A percentile compares a stretch with the other conserved stretches of the same genome.
Conservation (phyloP, 2,888 invertebrate species). For the Pantelozetes paolii region DNA sequence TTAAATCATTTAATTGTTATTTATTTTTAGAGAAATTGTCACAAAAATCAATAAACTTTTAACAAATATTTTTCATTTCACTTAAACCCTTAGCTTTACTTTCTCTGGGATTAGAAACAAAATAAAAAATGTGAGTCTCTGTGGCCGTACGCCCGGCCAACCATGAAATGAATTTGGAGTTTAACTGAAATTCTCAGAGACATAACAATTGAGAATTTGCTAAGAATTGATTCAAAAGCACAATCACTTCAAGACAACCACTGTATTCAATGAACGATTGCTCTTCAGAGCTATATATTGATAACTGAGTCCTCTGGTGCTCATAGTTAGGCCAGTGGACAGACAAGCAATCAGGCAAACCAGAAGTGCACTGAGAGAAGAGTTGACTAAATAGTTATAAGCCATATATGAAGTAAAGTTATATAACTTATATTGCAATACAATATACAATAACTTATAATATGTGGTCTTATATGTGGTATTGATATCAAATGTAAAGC, state of each 20-base stretch:
- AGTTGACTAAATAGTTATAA: background rate
- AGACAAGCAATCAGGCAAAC: conserved; percentile 8
- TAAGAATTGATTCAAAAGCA: conserved; percentile 9
- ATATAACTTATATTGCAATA: background rate
- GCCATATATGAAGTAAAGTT: background rate
- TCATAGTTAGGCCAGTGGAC: background rate
- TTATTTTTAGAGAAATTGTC: background rate
- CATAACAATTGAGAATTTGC: background rate
- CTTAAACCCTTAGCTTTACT: background rate
- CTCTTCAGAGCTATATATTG: background rate
- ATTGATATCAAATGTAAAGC: background rate
- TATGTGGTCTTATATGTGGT: conserved; percentile 3
- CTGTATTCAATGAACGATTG: conserved; percentile 9
- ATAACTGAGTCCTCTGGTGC: conserved; percentile 11
- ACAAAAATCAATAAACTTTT: background rate
- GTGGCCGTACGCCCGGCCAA: conserved; percentile 29
- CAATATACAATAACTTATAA: background rate
- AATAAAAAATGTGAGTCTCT: background rate
- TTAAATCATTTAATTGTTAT: no score
- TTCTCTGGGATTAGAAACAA: conserved; percentile 15
- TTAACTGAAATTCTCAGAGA: conserved; percentile 14
- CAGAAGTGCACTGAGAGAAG: background rate
- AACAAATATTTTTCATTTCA: background rate
- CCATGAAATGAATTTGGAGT: conserved; percentile 33
- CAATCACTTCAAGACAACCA: conserved; percentile 19